Conservation (phyloP, 2,797 vertebrate genomes). For the Scomberomorus guttatus region DNA sequence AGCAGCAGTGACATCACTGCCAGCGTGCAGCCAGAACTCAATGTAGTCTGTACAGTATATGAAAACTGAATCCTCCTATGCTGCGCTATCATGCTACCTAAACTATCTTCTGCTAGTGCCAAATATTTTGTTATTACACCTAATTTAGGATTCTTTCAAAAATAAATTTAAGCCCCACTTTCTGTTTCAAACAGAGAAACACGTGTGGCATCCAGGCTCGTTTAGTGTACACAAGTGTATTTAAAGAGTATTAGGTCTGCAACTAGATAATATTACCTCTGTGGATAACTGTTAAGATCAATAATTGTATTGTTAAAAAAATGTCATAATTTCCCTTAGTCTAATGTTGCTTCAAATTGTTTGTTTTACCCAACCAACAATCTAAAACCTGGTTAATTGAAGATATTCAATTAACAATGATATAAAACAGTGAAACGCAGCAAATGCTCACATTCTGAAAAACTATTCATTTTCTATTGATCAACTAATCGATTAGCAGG, state of each 20-base stretch:
- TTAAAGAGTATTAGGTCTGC: not conserved
- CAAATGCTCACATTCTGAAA: not conserved
- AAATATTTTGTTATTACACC: not conserved
- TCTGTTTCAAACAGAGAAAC: not conserved
- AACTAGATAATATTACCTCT: too few species aligned
- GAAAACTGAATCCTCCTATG: constrained; percentile 16
- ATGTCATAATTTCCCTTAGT: too few species aligned
- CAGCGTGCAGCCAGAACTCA: constrained; percentile 8
- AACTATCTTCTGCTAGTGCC: not conserved
- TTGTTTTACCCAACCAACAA: too few species aligned
- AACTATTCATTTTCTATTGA: not conserved
- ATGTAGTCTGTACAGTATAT: not conserved
- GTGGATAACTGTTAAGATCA: too few species aligned
- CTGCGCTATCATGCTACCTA: not conserved
- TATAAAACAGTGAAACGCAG: too few species aligned
- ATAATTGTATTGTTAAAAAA: too few species aligned
- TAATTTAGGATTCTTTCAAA: not conserved
- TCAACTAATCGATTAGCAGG: not conserved
- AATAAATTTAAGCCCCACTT: not conserved
- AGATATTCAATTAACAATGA: not conserved
- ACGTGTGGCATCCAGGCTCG: not conserved
- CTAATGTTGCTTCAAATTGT: too few species aligned
- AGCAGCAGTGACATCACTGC: constrained; percentile 35
- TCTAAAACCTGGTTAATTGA: too few species aligned
- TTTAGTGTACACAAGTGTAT: not conserved